Evolutionary conservation across 2,888 invertebrate genomes (phyloP), one percentile per base, ranked within the genome.

Genomic region (Chorisops tibialis): DNA sequence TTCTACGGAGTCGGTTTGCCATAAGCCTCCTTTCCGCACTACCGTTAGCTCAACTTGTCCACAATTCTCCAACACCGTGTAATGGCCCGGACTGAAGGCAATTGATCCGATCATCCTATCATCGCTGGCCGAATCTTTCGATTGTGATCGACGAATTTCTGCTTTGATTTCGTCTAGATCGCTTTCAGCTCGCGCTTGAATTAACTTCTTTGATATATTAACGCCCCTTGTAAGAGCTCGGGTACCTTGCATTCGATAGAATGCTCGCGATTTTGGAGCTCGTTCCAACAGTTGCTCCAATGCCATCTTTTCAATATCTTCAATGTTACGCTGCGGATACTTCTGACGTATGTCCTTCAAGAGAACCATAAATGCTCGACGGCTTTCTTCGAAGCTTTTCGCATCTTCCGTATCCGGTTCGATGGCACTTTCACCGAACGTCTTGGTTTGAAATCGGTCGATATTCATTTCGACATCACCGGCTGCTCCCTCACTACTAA

Each of bases 41-140:
- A 98, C 93, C 39, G 91, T 87, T n/a, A 96, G 88, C 70, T 93
- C 89, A 73, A 98, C 96, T 11, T 90, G 86, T 0, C 98, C 99
- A 65, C 98, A 95, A 77, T 96, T 97, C 76, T 99, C 99, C 87
- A 99, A 91, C 2, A 99, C 98, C 1, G 97, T 97, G 79, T 99
- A 98, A 75, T 97, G 96, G 59, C 93, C 91, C 0, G 98, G 98
- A 69, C 98, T 96, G 75, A 99, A 98, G 76, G 83, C 93, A 35
- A 98, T 85, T 66, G 86, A 84, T 41, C 87, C 56, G 9, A 45
- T 86, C 43, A 85, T 82, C 4, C 86, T 43, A 85, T 82, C 6
- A 86, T 84, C 63, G 85, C 85, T 19, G 85, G 82, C 81, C 50
- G 84, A 47, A 87, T 86, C 48, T 85, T 81, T 43, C 84, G 85